Evolutionary conservation across 2,113 vertebrate species (phyloP).

Genomic region (Mirounga angustirostris): DNA sequence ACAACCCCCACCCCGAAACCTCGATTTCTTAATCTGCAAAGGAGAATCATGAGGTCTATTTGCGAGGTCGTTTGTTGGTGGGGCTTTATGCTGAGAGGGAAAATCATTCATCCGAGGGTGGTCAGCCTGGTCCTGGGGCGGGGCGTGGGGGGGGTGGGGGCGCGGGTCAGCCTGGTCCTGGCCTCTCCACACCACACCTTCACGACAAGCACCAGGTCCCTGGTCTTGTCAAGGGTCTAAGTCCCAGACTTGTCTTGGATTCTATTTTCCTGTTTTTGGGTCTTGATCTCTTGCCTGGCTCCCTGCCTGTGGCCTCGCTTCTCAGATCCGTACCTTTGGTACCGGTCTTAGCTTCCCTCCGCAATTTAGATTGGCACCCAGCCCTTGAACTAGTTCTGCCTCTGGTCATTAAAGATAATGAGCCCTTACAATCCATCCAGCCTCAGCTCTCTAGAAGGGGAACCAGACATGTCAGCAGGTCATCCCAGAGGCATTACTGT

Average conservation of each 20-base stretch:
- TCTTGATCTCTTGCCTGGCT: slow-evolving; percentile 5
- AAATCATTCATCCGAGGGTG: not conserved
- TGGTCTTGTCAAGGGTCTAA: not conserved
- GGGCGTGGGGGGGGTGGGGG: no score
- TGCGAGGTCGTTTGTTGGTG: not conserved
- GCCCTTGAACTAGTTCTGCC: slow-evolving; percentile 10
- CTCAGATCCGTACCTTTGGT: not conserved
- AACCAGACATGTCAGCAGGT: slow-evolving; percentile 22
- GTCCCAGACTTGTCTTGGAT: not conserved
- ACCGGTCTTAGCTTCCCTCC: not conserved
- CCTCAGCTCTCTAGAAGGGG: slow-evolving; percentile 31
- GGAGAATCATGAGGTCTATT: slow-evolving; percentile 6
- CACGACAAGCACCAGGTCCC: not conserved
- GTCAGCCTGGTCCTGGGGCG: not conserved
- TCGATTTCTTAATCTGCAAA: not conserved
- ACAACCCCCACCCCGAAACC: not conserved
- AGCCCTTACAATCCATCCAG: slow-evolving; percentile 40
- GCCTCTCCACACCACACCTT: not conserved
- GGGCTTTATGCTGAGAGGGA: not conserved
- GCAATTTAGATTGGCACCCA: slow-evolving; percentile 55
- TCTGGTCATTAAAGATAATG: slow-evolving; percentile 51
- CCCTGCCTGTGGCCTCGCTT: not conserved
- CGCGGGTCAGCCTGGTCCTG: not conserved
- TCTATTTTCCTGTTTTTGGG: not conserved
- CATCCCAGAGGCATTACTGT: slow-evolving; percentile 24